A percentile compares a stretch with the other conserved stretches of the same genome.
Evolutionary conservation across 2,113 vertebrate genomes (phyloP).

Genomic region (Potamarius usumacintae): DNA sequence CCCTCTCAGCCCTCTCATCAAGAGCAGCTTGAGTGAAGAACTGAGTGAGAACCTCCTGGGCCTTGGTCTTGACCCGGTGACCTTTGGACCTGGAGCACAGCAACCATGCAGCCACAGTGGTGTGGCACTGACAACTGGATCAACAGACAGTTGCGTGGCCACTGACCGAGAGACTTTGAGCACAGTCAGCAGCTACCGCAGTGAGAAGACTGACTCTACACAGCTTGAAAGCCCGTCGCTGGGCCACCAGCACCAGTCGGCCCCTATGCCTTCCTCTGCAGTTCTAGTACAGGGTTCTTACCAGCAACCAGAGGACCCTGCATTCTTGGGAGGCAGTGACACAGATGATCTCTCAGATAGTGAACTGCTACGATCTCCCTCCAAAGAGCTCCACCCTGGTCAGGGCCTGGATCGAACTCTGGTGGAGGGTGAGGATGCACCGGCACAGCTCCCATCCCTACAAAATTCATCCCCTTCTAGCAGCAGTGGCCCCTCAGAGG

Average conservation of each 20-base stretch:
- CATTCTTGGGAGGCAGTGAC: conserved; percentile 75
- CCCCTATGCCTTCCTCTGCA: conserved; percentile 54
- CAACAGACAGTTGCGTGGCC: conserved; percentile 82
- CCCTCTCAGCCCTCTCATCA: conserved; percentile 84
- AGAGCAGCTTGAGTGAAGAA: conserved; percentile 85
- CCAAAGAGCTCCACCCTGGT: conserved; percentile 71
- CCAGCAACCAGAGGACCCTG: conserved; percentile 49
- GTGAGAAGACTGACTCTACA: conserved; percentile 87
- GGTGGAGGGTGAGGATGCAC: conserved; percentile 75
- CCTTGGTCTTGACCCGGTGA: conserved; percentile 72
- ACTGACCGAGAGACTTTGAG: conserved; percentile 84
- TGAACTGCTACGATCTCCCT: conserved; percentile 75
- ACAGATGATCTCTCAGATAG: conserved; percentile 82
- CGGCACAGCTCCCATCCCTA: conserved; percentile 59
- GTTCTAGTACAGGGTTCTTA: conserved; percentile 45
- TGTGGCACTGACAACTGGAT: conserved; percentile 77
- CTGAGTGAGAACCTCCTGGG: conserved; percentile 84
- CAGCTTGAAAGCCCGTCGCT: conserved; percentile 85
- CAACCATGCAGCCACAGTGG: conserved; percentile 70
- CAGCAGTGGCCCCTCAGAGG: conserved; percentile 72
- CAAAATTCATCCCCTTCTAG: conserved; percentile 76
- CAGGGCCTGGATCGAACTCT: conserved; percentile 78
- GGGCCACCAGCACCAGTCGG: conserved; percentile 61
- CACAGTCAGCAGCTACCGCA: conserved; percentile 86
- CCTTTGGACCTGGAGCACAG: conserved; percentile 70